Evolutionary conservation across 35 echinoderm and acorn worm genomes (phyloP).

Genomic region (Ophioderma brevispina): DNA sequence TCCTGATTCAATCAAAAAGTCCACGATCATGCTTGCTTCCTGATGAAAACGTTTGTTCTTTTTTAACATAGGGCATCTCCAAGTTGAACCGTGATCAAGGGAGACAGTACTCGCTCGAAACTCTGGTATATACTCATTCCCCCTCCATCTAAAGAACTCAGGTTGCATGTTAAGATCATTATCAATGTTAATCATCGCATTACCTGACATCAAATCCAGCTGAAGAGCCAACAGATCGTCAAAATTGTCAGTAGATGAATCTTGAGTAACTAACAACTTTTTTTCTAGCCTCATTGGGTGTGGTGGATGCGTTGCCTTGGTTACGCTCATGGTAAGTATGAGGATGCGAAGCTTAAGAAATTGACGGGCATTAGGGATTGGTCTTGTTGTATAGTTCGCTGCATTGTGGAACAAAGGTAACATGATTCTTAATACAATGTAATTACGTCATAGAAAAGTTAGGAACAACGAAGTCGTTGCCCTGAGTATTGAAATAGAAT

Average conservation of each 20-base stretch:
- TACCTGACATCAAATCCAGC: not conserved
- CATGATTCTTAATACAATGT: too few relatives aligned
- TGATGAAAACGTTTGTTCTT: slow-evolving; percentile 16
- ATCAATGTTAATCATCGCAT: not conserved
- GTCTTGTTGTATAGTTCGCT: slow-evolving; percentile 32
- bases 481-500: too few relatives aligned
- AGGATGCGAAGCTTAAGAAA: slow-evolving; percentile 20
- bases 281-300: not conserved
- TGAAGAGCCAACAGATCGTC: not conserved
- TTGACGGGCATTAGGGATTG: slow-evolving; percentile 39
- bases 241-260: not conserved
- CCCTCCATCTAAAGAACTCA: slow-evolving; percentile 24
- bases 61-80: slow-evolving; percentile 21
- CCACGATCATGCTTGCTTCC: not conserved
- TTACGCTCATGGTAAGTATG: slow-evolving; percentile 18
- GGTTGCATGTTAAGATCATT: not conserved
- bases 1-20: not conserved
- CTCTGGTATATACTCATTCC: slow-evolving; percentile 27
- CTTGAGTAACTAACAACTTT: not conserved
- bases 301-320: not conserved
- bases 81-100: not conserved
- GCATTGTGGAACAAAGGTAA: too few relatives aligned
- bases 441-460: too few relatives aligned
- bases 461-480: too few relatives aligned
- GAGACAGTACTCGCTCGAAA: slow-evolving; percentile 26